Percentiles rank a stretch among this genome's conserved stretches.
These are phyloP conservation scores for Ophion ventricosus DNA, from an alignment of 2,888 invertebrate species.

Conservation along the genomic window DNA sequence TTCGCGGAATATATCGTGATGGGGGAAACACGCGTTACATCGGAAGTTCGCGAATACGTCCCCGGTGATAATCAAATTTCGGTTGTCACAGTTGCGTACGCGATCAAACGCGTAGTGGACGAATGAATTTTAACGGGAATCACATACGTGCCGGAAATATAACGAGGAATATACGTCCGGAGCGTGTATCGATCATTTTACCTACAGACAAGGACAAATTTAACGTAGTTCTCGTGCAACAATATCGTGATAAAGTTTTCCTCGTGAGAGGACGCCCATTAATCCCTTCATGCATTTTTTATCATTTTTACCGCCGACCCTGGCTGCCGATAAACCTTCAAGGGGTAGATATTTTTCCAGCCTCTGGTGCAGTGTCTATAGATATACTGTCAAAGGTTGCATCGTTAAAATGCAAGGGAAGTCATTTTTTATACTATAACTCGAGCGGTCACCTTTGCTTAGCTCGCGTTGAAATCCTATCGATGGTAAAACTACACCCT, in stretches of 20 bases:
- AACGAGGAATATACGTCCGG: neutral
- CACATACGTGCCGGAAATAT: constrained; percentile 16
- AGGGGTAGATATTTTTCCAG: neutral
- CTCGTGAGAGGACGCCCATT: neutral
- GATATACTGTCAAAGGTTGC: neutral
- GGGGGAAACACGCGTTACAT: neutral
- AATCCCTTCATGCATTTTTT: neutral
- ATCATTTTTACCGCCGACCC: neutral
- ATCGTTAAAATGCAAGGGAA: constrained; percentile 6
- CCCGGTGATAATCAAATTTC: constrained; percentile 12
- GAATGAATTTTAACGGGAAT: constrained; percentile 32
- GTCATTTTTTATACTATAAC: too few relatives aligned
- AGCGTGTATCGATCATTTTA: constrained; percentile 5
- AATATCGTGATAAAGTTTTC: neutral
- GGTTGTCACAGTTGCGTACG: constrained; percentile 13
- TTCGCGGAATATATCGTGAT: constrained; percentile 3
- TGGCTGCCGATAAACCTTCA: neutral
- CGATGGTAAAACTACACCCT: too few relatives aligned
- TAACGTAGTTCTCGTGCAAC: neutral
- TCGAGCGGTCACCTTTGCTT: too few relatives aligned
- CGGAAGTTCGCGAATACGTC: neutral
- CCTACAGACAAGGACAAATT: neutral
- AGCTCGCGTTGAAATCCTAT: too few relatives aligned
- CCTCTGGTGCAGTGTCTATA: neutral
- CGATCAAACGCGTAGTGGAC: constrained; percentile 16